Evolutionary conservation across 2,888 invertebrate genomes (phyloP).

Genomic region (Campoplex nolae): DNA sequence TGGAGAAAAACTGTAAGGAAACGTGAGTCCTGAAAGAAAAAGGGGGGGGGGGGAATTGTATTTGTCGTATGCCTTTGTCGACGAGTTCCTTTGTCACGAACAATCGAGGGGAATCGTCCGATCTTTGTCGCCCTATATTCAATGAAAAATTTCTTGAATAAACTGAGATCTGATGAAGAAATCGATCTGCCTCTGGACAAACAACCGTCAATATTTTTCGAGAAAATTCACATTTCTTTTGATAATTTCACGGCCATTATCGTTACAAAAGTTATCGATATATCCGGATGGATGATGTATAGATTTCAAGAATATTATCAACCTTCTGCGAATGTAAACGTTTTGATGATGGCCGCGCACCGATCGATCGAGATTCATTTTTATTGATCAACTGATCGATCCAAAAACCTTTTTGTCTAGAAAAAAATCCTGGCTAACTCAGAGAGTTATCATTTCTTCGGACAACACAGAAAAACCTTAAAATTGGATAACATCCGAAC

Average conservation of each 20-base stretch:
- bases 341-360: too few relatives aligned
- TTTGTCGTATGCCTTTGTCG: background rate
- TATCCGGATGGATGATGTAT: background rate
- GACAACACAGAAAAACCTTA: background rate
- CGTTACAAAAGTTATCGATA: background rate
- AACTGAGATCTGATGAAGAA: background rate
- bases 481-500: background rate
- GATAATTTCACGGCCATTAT: background rate
- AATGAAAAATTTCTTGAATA: background rate
- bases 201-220: background rate
- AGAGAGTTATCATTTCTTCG: background rate
- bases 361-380: background rate
- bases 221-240: background rate
- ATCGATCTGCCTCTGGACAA: background rate
- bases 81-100: conserved; percentile 1
- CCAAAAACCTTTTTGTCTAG: background rate
- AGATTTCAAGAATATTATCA: background rate
- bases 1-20: background rate
- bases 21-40: background rate
- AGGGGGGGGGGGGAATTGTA: background rate
- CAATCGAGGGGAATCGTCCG: conserved; percentile 1
- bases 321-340: background rate
- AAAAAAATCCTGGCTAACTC: background rate
- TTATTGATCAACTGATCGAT: background rate
- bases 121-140: background rate